A percentile compares a stretch with the other conserved stretches of the same genome.
phyloP scores from a whole-genome alignment of 2,797 vertebrate species.

The Oreortyx pictus region DNA sequence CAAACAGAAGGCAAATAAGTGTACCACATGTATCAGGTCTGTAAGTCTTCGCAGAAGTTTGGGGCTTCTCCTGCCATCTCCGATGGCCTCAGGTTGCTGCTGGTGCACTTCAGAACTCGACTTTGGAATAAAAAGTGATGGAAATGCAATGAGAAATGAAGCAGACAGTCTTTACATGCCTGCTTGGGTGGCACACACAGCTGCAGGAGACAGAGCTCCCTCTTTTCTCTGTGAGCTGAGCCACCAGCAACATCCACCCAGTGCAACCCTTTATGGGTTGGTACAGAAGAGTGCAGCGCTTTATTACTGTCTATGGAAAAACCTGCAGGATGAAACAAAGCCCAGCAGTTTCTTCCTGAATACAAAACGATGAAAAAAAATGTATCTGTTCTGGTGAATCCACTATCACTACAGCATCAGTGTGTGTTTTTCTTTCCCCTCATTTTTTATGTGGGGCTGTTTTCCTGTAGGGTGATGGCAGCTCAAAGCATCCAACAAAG shows the following conservation, averaged over 20 bases:
- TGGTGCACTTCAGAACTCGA: not conserved
- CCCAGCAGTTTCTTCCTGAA: not conserved
- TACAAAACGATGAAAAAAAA: not conserved
- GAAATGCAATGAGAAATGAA: not conserved
- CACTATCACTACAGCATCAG: not conserved
- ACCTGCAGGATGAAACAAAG: not conserved
- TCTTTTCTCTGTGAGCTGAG: not conserved
- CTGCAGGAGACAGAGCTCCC: not conserved
- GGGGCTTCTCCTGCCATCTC: not conserved
- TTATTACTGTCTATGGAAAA: not conserved
- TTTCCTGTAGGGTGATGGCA: not conserved
- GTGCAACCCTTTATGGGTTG: not conserved
- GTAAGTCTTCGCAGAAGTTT: not conserved
- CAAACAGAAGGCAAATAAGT: conserved; percentile 2
- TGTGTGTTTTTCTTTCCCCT: not conserved
- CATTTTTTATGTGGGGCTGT: not conserved
- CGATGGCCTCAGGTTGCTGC: not conserved
- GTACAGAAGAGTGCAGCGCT: not conserved
- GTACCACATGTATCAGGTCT: not conserved
- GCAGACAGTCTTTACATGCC: not conserved
- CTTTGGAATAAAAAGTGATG: conserved; percentile 7
- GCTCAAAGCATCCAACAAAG: not conserved
- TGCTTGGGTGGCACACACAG: not conserved
- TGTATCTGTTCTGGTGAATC: not conserved
- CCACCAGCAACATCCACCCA: rapidly evolving